Base-by-base conservation (phyloP, 2,797 vertebrate species). In the Protosalanx chinensis region DNA sequence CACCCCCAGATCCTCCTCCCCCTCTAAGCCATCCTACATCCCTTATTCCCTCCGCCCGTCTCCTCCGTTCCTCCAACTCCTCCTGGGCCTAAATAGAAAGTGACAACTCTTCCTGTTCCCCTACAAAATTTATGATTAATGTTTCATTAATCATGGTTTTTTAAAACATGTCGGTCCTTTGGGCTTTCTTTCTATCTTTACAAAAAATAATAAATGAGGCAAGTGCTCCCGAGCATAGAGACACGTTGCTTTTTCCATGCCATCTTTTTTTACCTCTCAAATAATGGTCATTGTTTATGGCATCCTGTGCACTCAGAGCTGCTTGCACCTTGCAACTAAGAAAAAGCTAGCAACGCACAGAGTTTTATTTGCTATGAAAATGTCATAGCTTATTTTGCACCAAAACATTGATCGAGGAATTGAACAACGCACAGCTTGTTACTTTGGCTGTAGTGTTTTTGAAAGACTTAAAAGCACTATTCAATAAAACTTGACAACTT, bases 51-150 rank as follows among this genome's bases (percentile, higher is more conserved):
- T 73, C 73, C 75, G 79, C 79, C 71, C 81, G 72, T 84, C 87
- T 87, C 80, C 79, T 82, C 70, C 64, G 76, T 76, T 76, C 77
- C 81, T 84, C 77, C 76, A 62, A 66, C 74, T 90, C 70, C 73
- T 87, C 86, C 85, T 81, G 76, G 86, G 83, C 77, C 86, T 79
- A 91, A 91, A 93, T 89, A 85, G 67, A 89, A 88, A 90, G 86
- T 90, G 90, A 91, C 92, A 93, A 82, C 80, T 84, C 89, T 90
- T 93, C 90, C 90, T 90, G 88, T 91, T 88, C 86, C 78, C 75
- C 78, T 90, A 87, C 84, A 92, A 92, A 89, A 91, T 91, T 83
- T 76, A 93, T 90, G 90, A 91, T 92, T 87, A 91, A 92, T 92
- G 86, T 88, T 91, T 89, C 87, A 92, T 92, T 92, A 90, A 92